phyloP scores from a whole-genome alignment of 2,888 invertebrate genomes.

The Synanthedon formicaeformis region DNA sequence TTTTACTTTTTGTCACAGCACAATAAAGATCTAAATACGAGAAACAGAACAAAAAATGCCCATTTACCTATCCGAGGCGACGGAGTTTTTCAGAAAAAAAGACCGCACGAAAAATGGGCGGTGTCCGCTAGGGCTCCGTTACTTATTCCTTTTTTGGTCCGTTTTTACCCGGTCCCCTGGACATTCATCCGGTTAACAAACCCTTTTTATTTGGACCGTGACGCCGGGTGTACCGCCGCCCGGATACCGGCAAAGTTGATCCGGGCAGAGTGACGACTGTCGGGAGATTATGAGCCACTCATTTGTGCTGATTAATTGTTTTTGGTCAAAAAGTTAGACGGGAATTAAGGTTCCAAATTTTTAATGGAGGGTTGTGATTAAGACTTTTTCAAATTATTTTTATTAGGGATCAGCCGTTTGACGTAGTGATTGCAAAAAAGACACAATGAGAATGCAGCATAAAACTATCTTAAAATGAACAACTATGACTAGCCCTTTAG shows the following conservation, averaged over 20 bases:
- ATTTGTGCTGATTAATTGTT: constrained; percentile 11
- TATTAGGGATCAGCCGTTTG: no score
- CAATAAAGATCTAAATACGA: background rate
- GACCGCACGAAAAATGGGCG: constrained; percentile 10
- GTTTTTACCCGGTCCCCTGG: constrained; percentile 3
- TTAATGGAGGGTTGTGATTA: no score
- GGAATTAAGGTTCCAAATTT: background rate
- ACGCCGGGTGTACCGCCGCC: background rate
- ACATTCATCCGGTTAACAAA: constrained; percentile 4
- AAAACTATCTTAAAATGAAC: no score
- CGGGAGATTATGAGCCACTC: constrained; percentile 9
- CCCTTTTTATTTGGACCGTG: constrained; percentile 12
- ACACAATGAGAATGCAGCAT: no score
- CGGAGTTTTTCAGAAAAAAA: constrained; percentile 2
- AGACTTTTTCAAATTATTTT: no score
- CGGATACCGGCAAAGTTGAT: background rate
- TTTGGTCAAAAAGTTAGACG: background rate
- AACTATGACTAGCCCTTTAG: no score
- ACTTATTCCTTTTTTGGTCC: constrained; percentile 6
- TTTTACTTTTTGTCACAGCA: background rate
- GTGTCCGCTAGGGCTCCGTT: constrained; percentile 5
- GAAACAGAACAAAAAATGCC: background rate
- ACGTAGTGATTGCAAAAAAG: no score
- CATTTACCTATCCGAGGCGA: background rate
- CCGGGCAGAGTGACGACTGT: constrained; percentile 2